Evolutionary conservation across 2,888 invertebrate species (phyloP).

Genomic region (Eristalis pertinax): DNA sequence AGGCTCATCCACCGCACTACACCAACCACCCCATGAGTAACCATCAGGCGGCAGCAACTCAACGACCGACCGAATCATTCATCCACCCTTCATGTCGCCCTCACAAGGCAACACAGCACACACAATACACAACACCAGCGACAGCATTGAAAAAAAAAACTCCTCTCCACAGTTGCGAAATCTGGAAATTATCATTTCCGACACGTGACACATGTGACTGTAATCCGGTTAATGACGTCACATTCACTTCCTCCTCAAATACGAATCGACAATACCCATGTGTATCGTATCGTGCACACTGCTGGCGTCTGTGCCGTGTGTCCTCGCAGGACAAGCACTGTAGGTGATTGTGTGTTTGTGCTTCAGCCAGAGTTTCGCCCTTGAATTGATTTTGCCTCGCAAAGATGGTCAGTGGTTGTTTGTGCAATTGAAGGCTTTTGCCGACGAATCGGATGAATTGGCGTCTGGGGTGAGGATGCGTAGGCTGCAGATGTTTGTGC

Average conservation of each 20-base stretch:
- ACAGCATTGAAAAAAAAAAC: neutral
- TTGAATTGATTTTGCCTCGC: neutral
- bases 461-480: neutral
- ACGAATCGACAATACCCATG: conserved; percentile 3
- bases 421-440: conserved; percentile 22
- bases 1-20: conserved; percentile 19
- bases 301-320: neutral
- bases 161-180: conserved; percentile 43
- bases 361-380: neutral
- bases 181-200: conserved; percentile 65
- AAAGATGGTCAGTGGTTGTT: conserved; percentile 3
- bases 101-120: neutral
- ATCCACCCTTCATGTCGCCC: neutral
- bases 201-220: conserved; percentile 72
- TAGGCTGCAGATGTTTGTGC: conserved; percentile 25
- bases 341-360: neutral
- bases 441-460: neutral
- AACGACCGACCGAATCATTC: neutral
- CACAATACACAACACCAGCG: neutral
- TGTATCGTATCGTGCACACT: conserved; percentile 6
- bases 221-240: conserved; percentile 67
- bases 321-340: conserved; percentile 5
- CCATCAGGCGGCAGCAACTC: neutral
- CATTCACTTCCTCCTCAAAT: conserved; percentile 30
- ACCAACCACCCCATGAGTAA: conserved; percentile 5